Base-by-base conservation (phyloP, 2,888 invertebrate genomes). In the Dilophus febrilis region DNA sequence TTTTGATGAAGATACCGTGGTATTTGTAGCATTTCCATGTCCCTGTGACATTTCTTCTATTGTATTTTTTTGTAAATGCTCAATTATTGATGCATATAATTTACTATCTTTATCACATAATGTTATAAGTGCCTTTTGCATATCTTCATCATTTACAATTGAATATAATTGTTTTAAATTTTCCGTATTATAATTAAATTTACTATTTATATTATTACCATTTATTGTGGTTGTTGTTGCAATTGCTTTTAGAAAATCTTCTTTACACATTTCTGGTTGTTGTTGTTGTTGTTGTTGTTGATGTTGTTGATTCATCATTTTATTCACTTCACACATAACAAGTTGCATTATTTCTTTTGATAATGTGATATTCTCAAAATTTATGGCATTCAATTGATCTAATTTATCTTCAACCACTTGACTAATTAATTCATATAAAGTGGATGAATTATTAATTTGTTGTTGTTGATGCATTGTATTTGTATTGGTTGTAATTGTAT, bases 151-250 rank as follows among this genome's bases (percentile, higher is more conserved):
- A 44, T 71, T 72, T 36, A 80, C 61, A 41, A 79, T 71, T 47
- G 72, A 67, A 16, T 70, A 66, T 17, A 80, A 62, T 51, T 72
- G 72, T 42, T 77, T 74, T 38, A 76, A 64, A 1, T 77, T 65
- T 13, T 72, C 70, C 44, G 72, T 67, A 51, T 69, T 64, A 13
- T 67, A 65, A 26, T 67, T 64, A 42, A 68, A 39, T 13, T 44
- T 37, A 8, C 42, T 44, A 14, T 38, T 42, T 10, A 6, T 22
- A 22, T 22, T 22, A 22, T 22, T 22, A 22, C 22, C 30, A 35
- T 19, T 27, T 3, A 28, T n/a, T 2, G 13, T 29, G 17, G 28
- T 29, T 7, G 26, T 16, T 6, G 29, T 28, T 28, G 35, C 14
- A 13, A 30, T 13, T 11, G 35, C n/a, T 35, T 40, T 29, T 3